These are phyloP conservation scores for Mantis religiosa DNA, from an alignment of 2,888 invertebrate genomes.

Conservation along the genomic window DNA sequence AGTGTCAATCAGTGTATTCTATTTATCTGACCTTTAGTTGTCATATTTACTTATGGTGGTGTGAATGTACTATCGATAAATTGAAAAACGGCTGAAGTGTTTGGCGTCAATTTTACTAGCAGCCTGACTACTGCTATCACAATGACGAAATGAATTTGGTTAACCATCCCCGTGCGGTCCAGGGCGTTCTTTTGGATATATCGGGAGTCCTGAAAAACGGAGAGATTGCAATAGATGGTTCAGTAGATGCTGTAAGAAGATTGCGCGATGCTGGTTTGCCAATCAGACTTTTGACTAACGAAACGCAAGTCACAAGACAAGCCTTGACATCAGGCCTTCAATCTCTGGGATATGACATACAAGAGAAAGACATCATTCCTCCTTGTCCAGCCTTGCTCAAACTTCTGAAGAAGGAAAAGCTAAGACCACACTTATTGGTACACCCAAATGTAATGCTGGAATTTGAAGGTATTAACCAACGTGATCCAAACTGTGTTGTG, in stretches of 20 bases:
- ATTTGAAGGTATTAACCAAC: slow-evolving; percentile 43
- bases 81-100: too few relatives aligned
- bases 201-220: slow-evolving; percentile 53
- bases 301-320: slow-evolving; percentile 46
- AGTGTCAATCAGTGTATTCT: too few relatives aligned
- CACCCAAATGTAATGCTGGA: slow-evolving; percentile 38
- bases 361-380: slow-evolving; percentile 45
- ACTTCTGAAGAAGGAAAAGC: slow-evolving; percentile 40
- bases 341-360: slow-evolving; percentile 46
- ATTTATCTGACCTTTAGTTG: too few relatives aligned
- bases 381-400: slow-evolving; percentile 49
- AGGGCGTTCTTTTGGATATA: slow-evolving; percentile 52
- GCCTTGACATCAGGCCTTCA: slow-evolving; percentile 43
- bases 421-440: slow-evolving; percentile 50
- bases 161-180: background rate
- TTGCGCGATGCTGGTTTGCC: slow-evolving; percentile 42
- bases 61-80: too few relatives aligned
- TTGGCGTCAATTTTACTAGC: too few relatives aligned
- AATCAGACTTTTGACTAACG: slow-evolving; percentile 52
- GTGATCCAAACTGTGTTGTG: slow-evolving; percentile 53
- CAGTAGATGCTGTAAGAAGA: slow-evolving; percentile 49
- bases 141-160: background rate
- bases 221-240: slow-evolving; percentile 47
- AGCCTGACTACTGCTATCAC: too few relatives aligned
- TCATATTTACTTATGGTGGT: too few relatives aligned